phyloP scores from a whole-genome alignment of 2,888 invertebrate genomes.

The Drosophila ezoana region DNA sequence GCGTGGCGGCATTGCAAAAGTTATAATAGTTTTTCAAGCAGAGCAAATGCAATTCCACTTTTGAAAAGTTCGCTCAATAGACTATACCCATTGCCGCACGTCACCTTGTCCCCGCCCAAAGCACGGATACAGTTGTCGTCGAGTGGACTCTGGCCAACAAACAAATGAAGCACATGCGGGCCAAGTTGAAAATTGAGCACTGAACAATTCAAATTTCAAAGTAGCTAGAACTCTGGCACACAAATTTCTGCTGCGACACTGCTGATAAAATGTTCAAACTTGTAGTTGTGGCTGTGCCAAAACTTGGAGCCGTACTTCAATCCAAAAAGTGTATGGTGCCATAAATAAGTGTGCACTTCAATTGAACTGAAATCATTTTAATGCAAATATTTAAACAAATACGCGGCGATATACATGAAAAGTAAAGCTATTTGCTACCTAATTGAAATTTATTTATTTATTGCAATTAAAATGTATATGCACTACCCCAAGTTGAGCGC shows the following conservation, averaged over 20 bases:
- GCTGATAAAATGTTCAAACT: conserved; percentile 63
- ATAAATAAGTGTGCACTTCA: conserved; percentile 11
- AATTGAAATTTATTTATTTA: conserved; percentile 45
- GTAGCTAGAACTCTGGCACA: conserved; percentile 34
- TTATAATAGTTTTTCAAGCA: conserved; percentile 79
- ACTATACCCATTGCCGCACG: conserved; percentile 19
- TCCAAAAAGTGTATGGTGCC: conserved; percentile 7
- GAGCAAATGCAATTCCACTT: conserved; percentile 79
- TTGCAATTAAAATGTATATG: conserved; percentile 17
- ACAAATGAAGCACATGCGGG: conserved; percentile 72
- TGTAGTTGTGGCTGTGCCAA: neutral
- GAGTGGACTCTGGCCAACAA: conserved; percentile 72
- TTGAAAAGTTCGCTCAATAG: conserved; percentile 67
- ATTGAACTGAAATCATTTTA: neutral
- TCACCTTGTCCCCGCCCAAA: conserved; percentile 17
- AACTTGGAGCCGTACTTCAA: conserved; percentile 38
- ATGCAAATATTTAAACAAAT: conserved; percentile 4
- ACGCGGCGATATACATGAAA: neutral
- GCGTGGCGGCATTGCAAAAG: conserved; percentile 58
- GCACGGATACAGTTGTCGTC: conserved; percentile 55
- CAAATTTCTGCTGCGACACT: conserved; percentile 60
- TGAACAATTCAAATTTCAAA: conserved; percentile 69
- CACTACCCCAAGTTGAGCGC: neutral
- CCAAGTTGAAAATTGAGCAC: conserved; percentile 46
- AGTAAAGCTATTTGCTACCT: conserved; percentile 3